Percentiles rank a stretch among this genome's conserved stretches.
phyloP scores from a whole-genome alignment of 1,140 invertebrate species.

The Sycobia sp. region DNA sequence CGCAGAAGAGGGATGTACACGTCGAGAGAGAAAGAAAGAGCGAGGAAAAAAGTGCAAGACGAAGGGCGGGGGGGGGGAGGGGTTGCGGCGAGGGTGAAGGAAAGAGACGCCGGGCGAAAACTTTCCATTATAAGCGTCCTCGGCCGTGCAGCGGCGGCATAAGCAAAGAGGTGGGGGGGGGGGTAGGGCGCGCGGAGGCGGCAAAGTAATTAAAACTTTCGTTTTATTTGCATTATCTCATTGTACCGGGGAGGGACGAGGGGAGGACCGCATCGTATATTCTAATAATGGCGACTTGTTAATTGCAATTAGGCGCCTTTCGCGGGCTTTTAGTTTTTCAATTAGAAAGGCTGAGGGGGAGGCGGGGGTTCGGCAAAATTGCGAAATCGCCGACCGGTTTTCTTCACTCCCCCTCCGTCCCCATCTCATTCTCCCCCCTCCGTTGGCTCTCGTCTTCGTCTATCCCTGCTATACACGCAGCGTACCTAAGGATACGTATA shows the following conservation, averaged over 20 bases:
- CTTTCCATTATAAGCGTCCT: conserved; percentile 52
- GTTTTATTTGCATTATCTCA: conserved; percentile 63
- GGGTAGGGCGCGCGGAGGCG: conserved; percentile 46
- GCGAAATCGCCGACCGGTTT: conserved; percentile 26
- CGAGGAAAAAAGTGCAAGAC: conserved; percentile 25
- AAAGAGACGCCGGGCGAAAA: conserved; percentile 48
- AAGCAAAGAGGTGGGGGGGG: no score
- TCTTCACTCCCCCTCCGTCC: no score
- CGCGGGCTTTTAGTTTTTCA: conserved; percentile 32
- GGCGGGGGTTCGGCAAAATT: no score
- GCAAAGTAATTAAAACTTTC: conserved; percentile 63
- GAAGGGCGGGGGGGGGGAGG: no score
- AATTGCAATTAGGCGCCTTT: conserved; percentile 58
- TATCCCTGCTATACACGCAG: conserved; percentile 16
- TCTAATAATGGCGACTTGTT: conserved; percentile 62
- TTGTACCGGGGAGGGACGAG: no score
- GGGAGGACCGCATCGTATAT: conserved; percentile 52
- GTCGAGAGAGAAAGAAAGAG: no score
- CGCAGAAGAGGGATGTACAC: conserved; percentile 13
- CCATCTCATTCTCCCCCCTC: conserved; percentile 29
- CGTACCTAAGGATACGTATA: no score
- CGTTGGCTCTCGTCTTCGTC: conserved; percentile 7
- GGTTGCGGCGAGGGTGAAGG: no score
- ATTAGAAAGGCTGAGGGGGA: no score
- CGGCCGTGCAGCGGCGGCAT: conserved; percentile 45